Conservation (phyloP, 2,888 invertebrate species). For the Eretmocerus hayati region DNA sequence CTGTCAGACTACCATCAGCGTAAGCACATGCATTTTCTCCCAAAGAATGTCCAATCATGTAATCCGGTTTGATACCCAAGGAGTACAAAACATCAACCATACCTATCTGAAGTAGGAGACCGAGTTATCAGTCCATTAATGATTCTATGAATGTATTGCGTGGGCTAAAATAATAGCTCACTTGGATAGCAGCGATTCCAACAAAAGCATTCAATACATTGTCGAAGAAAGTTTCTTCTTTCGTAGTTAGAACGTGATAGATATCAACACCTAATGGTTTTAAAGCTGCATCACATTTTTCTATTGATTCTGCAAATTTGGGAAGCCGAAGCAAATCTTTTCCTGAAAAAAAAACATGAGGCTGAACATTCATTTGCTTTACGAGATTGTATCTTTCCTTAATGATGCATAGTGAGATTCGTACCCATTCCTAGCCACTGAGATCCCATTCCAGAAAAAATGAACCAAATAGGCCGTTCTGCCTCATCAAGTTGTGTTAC, state of each 20-base stretch:
- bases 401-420: no score
- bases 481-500: conserved; percentile 49
- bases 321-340: conserved; percentile 51
- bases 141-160: background rate
- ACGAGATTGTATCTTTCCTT: no score
- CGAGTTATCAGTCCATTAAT: background rate
- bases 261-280: conserved; percentile 58
- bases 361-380: no score
- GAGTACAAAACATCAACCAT: conserved; percentile 57
- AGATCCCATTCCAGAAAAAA: no score
- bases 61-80: conserved; percentile 59
- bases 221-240: conserved; percentile 55
- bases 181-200: conserved; percentile 61
- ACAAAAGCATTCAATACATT: conserved; percentile 65
- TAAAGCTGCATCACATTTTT: conserved; percentile 53
- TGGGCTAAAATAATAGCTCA: conserved; percentile 25
- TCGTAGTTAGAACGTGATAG: conserved; percentile 53
- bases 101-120: conserved; percentile 48
- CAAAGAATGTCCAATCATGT: conserved; percentile 81
- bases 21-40: conserved; percentile 94
- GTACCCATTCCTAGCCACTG: no score
- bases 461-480: conserved; percentile 72
- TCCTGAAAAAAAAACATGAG: background rate
- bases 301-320: conserved; percentile 59
- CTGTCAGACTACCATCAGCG: conserved; percentile 82